Base-by-base conservation (phyloP, 2,888 invertebrate genomes). In the Drosophila melanosoma region DNA sequence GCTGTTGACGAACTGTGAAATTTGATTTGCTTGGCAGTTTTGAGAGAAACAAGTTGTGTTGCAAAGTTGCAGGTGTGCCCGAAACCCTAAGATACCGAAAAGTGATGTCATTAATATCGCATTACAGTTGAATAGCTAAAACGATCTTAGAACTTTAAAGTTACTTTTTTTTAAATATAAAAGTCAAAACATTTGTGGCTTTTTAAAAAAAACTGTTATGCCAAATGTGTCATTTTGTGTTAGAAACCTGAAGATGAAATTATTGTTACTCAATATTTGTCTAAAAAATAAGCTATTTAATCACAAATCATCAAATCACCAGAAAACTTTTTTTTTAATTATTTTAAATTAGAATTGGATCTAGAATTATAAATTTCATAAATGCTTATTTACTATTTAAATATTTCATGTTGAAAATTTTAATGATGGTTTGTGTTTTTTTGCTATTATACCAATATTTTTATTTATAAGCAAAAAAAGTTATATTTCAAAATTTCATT, bases 11-110 rank as follows among this genome's bases (percentile, higher is more conserved):
- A 75, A 51, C 63, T 62, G 53, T 65, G 40, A 67, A 69, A 69
- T 74, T 78, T 78, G 78, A 78, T 78, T 78, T 78, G 78, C 65
- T 58, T 45, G 54, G 54, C 45, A 66, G 64, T 60, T 35, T 42
- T 59, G 15, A 11, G 45, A 20, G 2, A 38, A 58, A 32, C 67
- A 63, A 45, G 33, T 58, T 7, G 36, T 54, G 15, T 3, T 4
- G 7, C 15, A 12, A 1, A 35, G 45, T 1, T 6, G 53, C 74
- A 68, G 74, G 74, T 75, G 74, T 36, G 12, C 20, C 17, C 29
- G 26, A 26, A n/a, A n/a, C 11, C 15, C 5, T 7, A 3, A 8
- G n/a, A 45, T 11, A 20, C 20, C 11, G 2, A 35, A 35, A 15
- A 5, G 3, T 54, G 40, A 62, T 12, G 23, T n/a, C 33, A 61